Evolutionary conservation across 2,888 invertebrate genomes (phyloP), one percentile per base, ranked within the genome.

Genomic region (Drosophila prolongata): DNA sequence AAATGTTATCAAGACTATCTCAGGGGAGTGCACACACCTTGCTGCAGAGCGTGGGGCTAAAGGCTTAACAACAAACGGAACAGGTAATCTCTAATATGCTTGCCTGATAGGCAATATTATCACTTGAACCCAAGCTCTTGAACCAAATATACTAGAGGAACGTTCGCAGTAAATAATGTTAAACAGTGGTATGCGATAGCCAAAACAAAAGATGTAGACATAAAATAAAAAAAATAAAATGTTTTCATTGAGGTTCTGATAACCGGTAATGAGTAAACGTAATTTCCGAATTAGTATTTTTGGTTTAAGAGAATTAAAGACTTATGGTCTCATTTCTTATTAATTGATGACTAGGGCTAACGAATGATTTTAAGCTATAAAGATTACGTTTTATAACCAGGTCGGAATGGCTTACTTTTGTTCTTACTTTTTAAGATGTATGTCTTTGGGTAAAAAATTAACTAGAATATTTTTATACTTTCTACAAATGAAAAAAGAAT

Each of bases 91-190:
- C 37, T 24, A 34, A 65, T 65, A n/a, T 38, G 38, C 54, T 38
- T 66, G 44, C 8, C 65, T 66, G 65, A 66, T 66, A 66, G 61
- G 11, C 53, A 38, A 14, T 54, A 54, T 46, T 40, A 54, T 66
- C 65, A 66, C 19, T 66, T 66, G 55, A 65, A 66, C 67, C 38
- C 54, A 30, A 19, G 65, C 65, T 53, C 65, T 65, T 53, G 65
- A 65, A 65, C 65, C 34, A 65, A 65, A 54, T 65, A 38, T 43
- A 27, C 44, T n/a, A 2, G 16, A 16, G 24, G 19, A 53, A 65
- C 38, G 65, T 13, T 10, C 34, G 30, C 19, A 24, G 35, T 62
- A 62, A 64, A 62, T 52, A 43, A 35, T 37, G 34, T 14, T 53
- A 37, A 13, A 6, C 19, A 24, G 11, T 34, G 66, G 14, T 24